Base-by-base conservation (phyloP, 2,888 invertebrate genomes). In the Acronicta leporina region DNA sequence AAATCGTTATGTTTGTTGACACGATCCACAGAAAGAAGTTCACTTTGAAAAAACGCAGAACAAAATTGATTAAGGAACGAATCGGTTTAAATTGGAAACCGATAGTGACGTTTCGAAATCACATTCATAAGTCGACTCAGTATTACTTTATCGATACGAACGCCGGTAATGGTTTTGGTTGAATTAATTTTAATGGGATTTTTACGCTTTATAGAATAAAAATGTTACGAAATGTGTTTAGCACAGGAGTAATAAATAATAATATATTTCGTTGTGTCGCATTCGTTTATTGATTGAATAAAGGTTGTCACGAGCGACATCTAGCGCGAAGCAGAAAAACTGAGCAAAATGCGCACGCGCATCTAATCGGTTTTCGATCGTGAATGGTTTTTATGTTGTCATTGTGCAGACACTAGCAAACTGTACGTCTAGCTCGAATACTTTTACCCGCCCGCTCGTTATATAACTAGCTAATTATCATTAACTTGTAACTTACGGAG, bases 1-100 rank as follows among this genome's bases (percentile, higher is more conserved):
- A 83, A 85, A 85, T 86, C 85, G 84, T 74, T 85, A 33, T 33
- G 84, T 89, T 86, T 88, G 86, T 86, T 87, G 89, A 87, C 87
- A 89, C 87, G 84, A 87, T 85, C 82, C 82, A 85, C 84, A 85
- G 83, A 85, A 89, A 87, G 87, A 87, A 85, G 88, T 88, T 86
- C 84, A 85, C 84, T 88, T 90, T 83, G 83, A 90, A 92, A 90
- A 91, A 92, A 92, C 85, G 87, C 89, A 88, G 84, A 91, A 92
- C 89, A 90, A 91, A 92, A 94, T 92, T 92, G 93, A 92, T 92
- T 93, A 92, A 92, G 93, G 93, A 94, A 94, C 94, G 94, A 94
- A 94, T 94, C 90, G 94, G 87, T 90, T 92, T 93, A 94, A 94
- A 94, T 94, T 94, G 94, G 91, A 94, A 94, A 92, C 87, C 93